phyloP scores from a whole-genome alignment of 1,140 invertebrate species.

The Lethrus apterus region DNA sequence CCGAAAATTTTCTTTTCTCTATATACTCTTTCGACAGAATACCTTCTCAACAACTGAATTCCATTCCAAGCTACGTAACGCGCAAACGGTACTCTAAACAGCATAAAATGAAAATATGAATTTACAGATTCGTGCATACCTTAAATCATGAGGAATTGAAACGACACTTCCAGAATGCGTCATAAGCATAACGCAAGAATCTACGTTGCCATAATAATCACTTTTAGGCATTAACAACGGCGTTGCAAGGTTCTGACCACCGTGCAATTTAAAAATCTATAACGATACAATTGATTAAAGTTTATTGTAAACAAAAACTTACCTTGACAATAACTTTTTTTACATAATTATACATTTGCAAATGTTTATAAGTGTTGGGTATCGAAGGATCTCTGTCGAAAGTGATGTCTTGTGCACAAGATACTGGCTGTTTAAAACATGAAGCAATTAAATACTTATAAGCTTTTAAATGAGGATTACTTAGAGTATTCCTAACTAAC shows the following conservation, averaged over 20 bases:
- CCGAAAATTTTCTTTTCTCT: constrained; percentile 75
- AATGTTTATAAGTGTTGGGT: constrained; percentile 25
- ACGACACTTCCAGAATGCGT: constrained; percentile 75
- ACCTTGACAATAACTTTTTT: constrained; percentile 31
- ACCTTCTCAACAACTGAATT: constrained; percentile 72
- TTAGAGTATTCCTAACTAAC: constrained; percentile 65
- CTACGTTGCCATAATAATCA: constrained; percentile 47
- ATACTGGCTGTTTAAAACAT: constrained; percentile 59
- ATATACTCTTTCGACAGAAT: constrained; percentile 79
- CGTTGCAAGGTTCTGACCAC: constrained; percentile 64
- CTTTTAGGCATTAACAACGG: constrained; percentile 71
- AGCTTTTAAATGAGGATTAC: constrained; percentile 71
- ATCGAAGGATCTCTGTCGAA: constrained; percentile 60
- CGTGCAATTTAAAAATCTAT: constrained; percentile 68
- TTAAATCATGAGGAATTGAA: constrained; percentile 68
- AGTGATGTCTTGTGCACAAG: constrained; percentile 62
- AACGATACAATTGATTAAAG: constrained; percentile 32
- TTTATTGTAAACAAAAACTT: constrained; percentile 6
- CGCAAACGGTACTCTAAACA: constrained; percentile 63
- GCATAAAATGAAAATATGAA: background rate
- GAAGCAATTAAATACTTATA: constrained; percentile 71
- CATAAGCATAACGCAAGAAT: constrained; percentile 72
- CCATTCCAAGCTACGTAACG: constrained; percentile 76
- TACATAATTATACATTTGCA: constrained; percentile 32
- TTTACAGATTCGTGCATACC: constrained; percentile 37